Base-by-base conservation (phyloP, 1,140 invertebrate species). In the Halesus radiatus region DNA sequence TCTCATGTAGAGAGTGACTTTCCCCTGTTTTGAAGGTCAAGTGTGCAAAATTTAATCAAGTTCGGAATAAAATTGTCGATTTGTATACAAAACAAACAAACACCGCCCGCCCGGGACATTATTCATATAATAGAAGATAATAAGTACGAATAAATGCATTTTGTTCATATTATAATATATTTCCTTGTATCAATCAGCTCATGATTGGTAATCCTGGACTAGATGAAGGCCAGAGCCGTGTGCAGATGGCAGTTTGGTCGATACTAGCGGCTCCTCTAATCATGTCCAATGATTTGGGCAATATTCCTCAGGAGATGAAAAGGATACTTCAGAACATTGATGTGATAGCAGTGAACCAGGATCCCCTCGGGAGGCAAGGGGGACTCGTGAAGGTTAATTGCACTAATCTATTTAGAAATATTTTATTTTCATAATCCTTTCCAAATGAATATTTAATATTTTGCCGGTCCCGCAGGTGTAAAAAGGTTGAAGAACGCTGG, bases 231-330 rank as follows among this genome's bases (percentile, higher is more conserved):
- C 96, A 98, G 89, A 93, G 94, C 82, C 92, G 94, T 86, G 89
- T 94, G 0, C 97, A 98, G 88, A 94, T 98, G 92, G 94, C 96
- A 0, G 90, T 98, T 79, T 98, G 96, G 96, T 92, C 94, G 0
- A 94, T 98, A 84, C 90, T 97, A 87, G 95, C 96, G 0, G 94
- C 96, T 0, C 97, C 97, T 1, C 86, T 98, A 0, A 91, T 98
- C 5, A 95, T 98, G 92, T 98, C 96, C 23, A 94, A 94, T 76
- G 95, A 98, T 87, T 92, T 98, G 84, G 87, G 91, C 20, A 92
- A 88, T 3, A 93, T 98, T 15, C 90, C 89, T 15, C 88, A 92
- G 0, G 91, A 94, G 84, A 94, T 94, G 84, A 95, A 93, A 85
- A 90, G 90, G 1, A 93, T 98, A 81, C 87, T 98, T 1, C 91